Evolutionary conservation across 2,888 invertebrate species (phyloP).

Genomic region (Athalia cordata): DNA sequence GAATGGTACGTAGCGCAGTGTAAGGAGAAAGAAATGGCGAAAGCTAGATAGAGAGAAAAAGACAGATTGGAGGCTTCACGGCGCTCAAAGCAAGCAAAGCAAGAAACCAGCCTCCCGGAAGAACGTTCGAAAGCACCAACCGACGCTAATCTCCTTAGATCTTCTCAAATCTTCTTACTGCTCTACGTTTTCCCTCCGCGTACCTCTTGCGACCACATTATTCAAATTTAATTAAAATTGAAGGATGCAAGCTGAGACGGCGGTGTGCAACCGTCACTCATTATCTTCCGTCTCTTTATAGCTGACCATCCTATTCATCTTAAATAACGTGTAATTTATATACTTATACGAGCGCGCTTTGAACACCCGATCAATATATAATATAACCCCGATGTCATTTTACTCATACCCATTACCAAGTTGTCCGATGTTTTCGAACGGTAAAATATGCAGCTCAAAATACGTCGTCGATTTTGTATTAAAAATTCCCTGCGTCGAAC

Average conservation of each 20-base stretch:
- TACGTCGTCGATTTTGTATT: too few species aligned
- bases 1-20: too few species aligned
- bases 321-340: too few species aligned
- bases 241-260: not conserved
- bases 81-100: constrained; percentile 36
- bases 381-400: too few species aligned
- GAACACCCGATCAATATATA: not conserved
- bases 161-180: constrained; percentile 39
- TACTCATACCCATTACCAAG: too few species aligned
- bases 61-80: constrained; percentile 32
- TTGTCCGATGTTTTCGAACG: too few species aligned
- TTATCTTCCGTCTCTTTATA: not conserved
- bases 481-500: too few species aligned
- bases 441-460: too few species aligned
- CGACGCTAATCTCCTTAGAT: constrained; percentile 39
- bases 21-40: not conserved
- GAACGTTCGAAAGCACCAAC: constrained; percentile 35
- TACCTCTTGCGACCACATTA: constrained; percentile 8
- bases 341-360: not conserved
- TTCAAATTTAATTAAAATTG: constrained; percentile 40
- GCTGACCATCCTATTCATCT: not conserved
- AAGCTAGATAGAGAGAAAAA: constrained; percentile 4
- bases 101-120: constrained; percentile 39
- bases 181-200: constrained; percentile 20
- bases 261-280: constrained; percentile 21